Evolutionary conservation across 2,797 vertebrate species (phyloP).

Genomic region (Coregonus suidteri): DNA sequence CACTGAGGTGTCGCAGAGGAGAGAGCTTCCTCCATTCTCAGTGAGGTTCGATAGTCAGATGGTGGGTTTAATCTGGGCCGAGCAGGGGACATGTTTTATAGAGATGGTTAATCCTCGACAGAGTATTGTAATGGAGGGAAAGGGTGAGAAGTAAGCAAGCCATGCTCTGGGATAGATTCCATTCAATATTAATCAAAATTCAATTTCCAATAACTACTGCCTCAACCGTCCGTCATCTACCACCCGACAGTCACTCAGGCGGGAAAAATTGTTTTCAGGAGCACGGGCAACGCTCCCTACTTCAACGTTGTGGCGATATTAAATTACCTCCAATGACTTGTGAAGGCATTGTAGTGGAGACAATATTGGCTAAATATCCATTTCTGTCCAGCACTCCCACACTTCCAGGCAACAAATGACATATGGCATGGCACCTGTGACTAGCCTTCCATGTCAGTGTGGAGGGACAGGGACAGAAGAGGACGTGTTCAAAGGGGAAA

Average conservation of each 20-base stretch:
- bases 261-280: neutral
- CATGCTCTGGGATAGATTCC: constrained; percentile 7
- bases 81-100: neutral
- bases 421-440: constrained; percentile 41
- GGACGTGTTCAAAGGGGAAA: constrained; percentile 38
- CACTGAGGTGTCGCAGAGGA: neutral
- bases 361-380: constrained; percentile 30
- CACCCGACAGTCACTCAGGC: neutral
- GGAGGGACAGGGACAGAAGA: constrained; percentile 32
- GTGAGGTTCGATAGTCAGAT: neutral
- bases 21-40: no score
- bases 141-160: constrained; percentile 18
- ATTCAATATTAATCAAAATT: constrained; percentile 41
- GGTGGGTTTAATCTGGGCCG: neutral
- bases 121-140: constrained; percentile 11
- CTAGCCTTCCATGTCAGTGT: constrained; percentile 30
- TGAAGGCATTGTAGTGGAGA: constrained; percentile 1
- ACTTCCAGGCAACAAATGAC: constrained; percentile 31
- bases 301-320: constrained; percentile 9
- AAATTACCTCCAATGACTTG: constrained; percentile 12
- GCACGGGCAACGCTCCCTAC: neutral
- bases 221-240: neutral
- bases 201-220: constrained; percentile 30
- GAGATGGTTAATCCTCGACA: neutral
- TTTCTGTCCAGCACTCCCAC: constrained; percentile 14